A percentile compares a stretch with the other conserved stretches of the same genome.
These are phyloP conservation scores for Nannoperca obscura DNA, from an alignment of 2,797 vertebrate species.

Conservation along the genomic window DNA sequence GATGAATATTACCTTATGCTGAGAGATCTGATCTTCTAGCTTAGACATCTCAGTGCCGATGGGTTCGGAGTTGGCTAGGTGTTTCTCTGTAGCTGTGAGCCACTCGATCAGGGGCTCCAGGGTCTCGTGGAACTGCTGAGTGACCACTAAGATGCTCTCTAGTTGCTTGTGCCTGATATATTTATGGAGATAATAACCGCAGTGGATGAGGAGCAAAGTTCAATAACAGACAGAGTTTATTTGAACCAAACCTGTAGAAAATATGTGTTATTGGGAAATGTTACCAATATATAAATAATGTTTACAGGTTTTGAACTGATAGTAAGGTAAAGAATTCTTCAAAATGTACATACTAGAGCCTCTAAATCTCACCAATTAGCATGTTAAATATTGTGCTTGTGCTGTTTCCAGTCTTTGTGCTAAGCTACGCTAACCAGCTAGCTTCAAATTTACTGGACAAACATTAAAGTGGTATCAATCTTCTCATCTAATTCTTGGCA, in stretches of 20 bases:
- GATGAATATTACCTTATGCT: conserved; percentile 90
- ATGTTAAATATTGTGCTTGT: too few relatives aligned
- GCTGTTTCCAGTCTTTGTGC: background rate
- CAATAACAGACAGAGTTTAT: background rate
- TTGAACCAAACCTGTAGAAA: background rate
- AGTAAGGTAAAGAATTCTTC: background rate
- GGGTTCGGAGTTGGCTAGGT: conserved; percentile 92
- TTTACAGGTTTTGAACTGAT: background rate
- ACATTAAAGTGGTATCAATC: background rate
- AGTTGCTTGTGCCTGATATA: conserved; percentile 91
- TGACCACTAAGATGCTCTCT: conserved; percentile 94
- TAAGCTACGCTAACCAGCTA: background rate
- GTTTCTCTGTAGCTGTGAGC: conserved; percentile 91
- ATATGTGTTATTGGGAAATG: background rate
- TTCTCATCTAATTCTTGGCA: background rate
- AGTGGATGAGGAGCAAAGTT: conserved; percentile 10
- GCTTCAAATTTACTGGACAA: background rate
- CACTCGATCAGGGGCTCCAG: conserved; percentile 94
- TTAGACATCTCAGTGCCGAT: conserved; percentile 94
- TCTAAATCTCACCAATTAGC: too few relatives aligned
- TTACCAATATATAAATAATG: background rate
- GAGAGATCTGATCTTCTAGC: conserved; percentile 93
- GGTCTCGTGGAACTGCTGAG: conserved; percentile 95
- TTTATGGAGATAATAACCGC: conserved; percentile 7
- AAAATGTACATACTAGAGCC: too few relatives aligned